Evolutionary conservation across 2,113 vertebrate species (phyloP), one percentile per base, ranked within the genome.

Genomic region (Prionailurus bengalensis): DNA sequence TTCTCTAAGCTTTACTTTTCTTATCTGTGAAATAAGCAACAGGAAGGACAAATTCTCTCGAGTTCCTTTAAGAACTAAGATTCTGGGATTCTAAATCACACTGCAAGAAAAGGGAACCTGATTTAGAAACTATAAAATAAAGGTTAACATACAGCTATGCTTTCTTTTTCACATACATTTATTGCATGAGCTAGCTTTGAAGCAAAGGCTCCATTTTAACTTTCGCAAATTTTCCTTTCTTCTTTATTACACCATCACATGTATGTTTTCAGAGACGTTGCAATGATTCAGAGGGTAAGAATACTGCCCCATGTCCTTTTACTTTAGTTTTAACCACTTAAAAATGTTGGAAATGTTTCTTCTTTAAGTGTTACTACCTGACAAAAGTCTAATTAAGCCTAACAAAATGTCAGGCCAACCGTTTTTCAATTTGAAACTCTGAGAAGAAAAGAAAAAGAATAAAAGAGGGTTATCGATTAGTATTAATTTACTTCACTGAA

Each of bases 381-480:
- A 36, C 25, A 8, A 16, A 76, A 45, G 42, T 45, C 25, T 76
- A 76, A 76, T 14, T 76, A 76, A 45, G 45, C 13, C 33, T 82
- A 94, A 85, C n/a, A 68, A 89, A 96, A 94, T 87, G 25, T 74
- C 51, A 87, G 7, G 78, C 31, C 21, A 86, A 88, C 12, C 48
- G 82, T 53, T 91, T 95, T 76, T 81, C 80, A 89, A 95, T 66
- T 48, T 96, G 86, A 92, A 96, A 94, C 97, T 71, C 19, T 94
- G 55, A 90, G 93, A 84, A 92, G 51, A 80, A 63, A 78, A 85
- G 70, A 45, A 45, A 45, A 45, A 92, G 61, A 80, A 63, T 91
- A 63, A 89, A 85, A 76, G 45, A 58, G 17, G 29, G 86, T 68
- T 96, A 86, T 5, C 82, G 21, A 71, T 85, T 19, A 86, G 1